These are phyloP conservation scores for Spodoptera frugiperda DNA, from an alignment of 1,140 invertebrate species.

Conservation along the genomic window DNA sequence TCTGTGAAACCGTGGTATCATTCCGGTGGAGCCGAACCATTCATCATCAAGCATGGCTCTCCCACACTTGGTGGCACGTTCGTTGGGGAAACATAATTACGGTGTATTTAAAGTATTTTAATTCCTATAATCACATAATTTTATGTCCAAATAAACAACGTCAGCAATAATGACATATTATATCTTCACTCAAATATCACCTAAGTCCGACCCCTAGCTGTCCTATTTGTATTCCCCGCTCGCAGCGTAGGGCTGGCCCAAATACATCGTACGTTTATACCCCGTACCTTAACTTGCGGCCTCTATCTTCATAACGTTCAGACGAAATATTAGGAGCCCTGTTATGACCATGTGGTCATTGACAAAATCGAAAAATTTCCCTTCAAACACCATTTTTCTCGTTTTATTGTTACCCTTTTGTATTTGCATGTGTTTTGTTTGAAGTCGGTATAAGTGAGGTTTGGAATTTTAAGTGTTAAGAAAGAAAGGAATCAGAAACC, in stretches of 20 bases:
- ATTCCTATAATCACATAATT: too few relatives aligned
- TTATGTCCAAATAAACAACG: too few relatives aligned
- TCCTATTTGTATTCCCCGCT: slow-evolving; percentile 57
- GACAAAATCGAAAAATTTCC: slow-evolving; percentile 31
- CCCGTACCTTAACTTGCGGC: slow-evolving; percentile 57
- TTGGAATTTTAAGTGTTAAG: background rate
- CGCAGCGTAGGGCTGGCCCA: slow-evolving; percentile 49
- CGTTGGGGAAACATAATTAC: too few relatives aligned
- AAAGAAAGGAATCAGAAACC: too few relatives aligned
- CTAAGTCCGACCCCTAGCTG: slow-evolving; percentile 14
- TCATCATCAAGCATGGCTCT: too few relatives aligned
- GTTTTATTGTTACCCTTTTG: slow-evolving; percentile 6
- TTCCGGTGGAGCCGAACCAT: too few relatives aligned
- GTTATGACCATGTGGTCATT: slow-evolving; percentile 21
- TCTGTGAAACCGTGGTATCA: too few relatives aligned
- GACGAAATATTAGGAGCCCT: slow-evolving; percentile 48
- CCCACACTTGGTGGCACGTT: too few relatives aligned
- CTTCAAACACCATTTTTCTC: background rate
- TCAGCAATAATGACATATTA: too few relatives aligned
- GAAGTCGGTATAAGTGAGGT: too few relatives aligned
- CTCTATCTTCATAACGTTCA: slow-evolving; percentile 53
- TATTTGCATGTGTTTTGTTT: slow-evolving; percentile 8
- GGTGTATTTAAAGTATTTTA: too few relatives aligned
- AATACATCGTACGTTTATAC: slow-evolving; percentile 54
- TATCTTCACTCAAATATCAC: background rate